Percentiles rank a stretch among this genome's conserved stretches.
Evolutionary conservation across 2,113 vertebrate genomes (phyloP).

Genomic region (Grus americana): DNA sequence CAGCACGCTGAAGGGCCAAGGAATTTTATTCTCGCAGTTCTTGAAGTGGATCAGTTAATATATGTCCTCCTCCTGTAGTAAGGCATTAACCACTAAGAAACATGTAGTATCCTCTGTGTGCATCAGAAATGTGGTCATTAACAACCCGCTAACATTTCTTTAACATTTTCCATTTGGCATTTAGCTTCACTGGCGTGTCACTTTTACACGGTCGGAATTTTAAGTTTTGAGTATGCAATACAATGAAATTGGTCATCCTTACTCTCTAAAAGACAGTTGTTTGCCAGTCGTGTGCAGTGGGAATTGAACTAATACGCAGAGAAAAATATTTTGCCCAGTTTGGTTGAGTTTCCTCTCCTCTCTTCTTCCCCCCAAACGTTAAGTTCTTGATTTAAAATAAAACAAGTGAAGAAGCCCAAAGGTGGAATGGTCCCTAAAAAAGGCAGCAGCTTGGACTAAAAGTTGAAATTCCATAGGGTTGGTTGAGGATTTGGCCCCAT

Average conservation of each 20-base stretch:
- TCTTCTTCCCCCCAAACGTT: background rate
- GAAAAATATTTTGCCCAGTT: background rate
- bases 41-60: background rate
- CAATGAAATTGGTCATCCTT: background rate
- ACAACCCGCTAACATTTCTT: background rate
- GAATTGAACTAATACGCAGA: background rate
- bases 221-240: background rate
- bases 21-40: background rate
- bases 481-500: background rate
- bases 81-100: background rate
- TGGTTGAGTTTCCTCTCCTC: background rate
- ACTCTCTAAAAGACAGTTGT: background rate
- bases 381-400: background rate
- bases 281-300: background rate
- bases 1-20: background rate
- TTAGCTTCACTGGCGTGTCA: background rate
- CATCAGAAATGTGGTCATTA: background rate
- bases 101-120: background rate
- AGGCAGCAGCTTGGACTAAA: background rate
- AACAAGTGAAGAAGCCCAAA: background rate
- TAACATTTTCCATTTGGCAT: background rate
- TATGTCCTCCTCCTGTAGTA: background rate
- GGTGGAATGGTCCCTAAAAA: background rate
- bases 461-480: background rate
- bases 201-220: background rate